A percentile compares a stretch with the other conserved stretches of the same genome.
Evolutionary conservation across 1,140 invertebrate genomes (phyloP).

Genomic region (Physella acuta): DNA sequence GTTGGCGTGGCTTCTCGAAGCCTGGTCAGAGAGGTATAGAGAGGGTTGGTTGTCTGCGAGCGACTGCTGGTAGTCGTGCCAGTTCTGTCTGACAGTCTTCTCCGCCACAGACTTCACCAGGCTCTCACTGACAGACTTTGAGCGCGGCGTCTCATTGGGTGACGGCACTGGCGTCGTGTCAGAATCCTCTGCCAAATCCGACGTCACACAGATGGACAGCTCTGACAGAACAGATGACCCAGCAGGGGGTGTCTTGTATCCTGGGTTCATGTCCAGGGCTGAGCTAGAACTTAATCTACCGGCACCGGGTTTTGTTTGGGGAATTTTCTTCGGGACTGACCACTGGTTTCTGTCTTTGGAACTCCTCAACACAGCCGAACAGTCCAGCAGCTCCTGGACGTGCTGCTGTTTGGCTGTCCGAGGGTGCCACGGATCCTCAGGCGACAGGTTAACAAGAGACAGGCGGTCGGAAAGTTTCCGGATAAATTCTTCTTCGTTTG

Average conservation of each 20-base stretch:
- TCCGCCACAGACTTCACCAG: background rate
- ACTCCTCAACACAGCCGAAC: background rate
- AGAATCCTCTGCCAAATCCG: constrained; percentile 1
- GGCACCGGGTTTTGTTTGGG: too few species aligned
- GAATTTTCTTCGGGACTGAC: too few species aligned
- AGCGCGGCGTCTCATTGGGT: constrained; percentile 1
- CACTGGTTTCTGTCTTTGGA: too few species aligned
- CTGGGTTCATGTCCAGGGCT: too few species aligned
- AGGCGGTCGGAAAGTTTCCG: constrained; percentile 8
- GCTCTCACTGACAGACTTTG: background rate
- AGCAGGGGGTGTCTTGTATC: background rate
- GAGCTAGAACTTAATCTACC: too few species aligned
- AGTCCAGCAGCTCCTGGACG: background rate
- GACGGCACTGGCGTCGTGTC: constrained; percentile 18
- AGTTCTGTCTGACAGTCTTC: background rate
- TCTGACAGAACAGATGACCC: too few species aligned
- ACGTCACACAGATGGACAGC: background rate
- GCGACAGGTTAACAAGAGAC: background rate
- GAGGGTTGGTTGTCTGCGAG: too few species aligned
- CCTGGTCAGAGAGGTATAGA: too few species aligned
- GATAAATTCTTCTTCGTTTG: constrained; percentile 1
- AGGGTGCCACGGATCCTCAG: background rate
- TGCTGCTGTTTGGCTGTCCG: background rate
- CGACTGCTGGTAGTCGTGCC: too few species aligned
- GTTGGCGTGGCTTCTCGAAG: too few species aligned